phyloP scores from a whole-genome alignment of 30 jellyfish, hydroid and myxozoan genomes.

The Cassiopea andromeda region DNA sequence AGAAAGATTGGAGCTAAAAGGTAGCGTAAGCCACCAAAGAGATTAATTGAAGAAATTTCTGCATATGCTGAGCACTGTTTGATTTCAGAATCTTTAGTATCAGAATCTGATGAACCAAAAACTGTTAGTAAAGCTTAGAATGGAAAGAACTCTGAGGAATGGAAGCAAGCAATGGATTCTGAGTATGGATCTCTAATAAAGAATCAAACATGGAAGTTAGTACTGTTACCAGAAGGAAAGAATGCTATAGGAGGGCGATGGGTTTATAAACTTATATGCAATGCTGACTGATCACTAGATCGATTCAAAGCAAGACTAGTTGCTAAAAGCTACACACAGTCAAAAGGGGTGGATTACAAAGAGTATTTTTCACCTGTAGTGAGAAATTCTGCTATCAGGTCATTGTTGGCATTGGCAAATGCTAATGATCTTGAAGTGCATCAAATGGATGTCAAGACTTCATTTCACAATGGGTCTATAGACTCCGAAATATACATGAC shows the following conservation, averaged over 20 bases:
- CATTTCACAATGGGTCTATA: conserved; percentile 48
- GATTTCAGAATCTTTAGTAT: conserved; percentile 20
- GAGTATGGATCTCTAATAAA: conserved; percentile 27
- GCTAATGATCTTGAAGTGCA: conserved; percentile 40
- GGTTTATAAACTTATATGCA: conserved; percentile 39
- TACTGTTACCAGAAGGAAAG: conserved; percentile 5
- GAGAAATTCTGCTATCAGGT: conserved; percentile 45
- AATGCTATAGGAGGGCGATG: conserved; percentile 37
- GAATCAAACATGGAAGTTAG: conserved; percentile 59
- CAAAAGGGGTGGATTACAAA: conserved; percentile 13
- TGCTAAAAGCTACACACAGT: conserved; percentile 41
- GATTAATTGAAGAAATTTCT: conserved; percentile 41
- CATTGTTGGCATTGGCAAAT: conserved; percentile 52
- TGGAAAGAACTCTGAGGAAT: conserved; percentile 18
- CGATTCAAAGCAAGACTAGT: conserved; percentile 42
- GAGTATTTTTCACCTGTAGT: conserved; percentile 42
- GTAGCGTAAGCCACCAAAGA: conserved; percentile 34
- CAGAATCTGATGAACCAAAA: conserved; percentile 40
- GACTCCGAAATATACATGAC: conserved; percentile 53
- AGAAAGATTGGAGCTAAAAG: conserved; percentile 48
- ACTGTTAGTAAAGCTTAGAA: conserved; percentile 19
- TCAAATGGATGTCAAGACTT: conserved; percentile 62
- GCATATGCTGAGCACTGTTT: conserved; percentile 6
- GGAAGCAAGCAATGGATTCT: conserved; percentile 33
- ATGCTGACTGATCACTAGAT: conserved; percentile 45